Percentiles rank a stretch among this genome's conserved stretches.
These are phyloP conservation scores for Podiceps cristatus DNA, from an alignment of 2,113 vertebrate genomes.

Conservation along the genomic window DNA sequence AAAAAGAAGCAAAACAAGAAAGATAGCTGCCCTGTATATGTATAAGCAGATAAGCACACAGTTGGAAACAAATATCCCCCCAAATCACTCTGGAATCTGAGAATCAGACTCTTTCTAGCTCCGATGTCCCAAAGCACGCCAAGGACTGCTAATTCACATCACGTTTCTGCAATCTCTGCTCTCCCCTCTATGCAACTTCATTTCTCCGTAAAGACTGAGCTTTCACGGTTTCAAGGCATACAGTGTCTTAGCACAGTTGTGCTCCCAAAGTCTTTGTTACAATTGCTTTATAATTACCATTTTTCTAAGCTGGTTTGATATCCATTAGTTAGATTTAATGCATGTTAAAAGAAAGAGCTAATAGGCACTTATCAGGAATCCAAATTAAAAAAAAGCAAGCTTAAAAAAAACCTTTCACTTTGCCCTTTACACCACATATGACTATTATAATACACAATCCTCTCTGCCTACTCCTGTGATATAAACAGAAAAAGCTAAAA, in stretches of 20 bases:
- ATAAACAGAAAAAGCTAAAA: slow-evolving; percentile 20
- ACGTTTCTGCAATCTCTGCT: not conserved
- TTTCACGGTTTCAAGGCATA: not conserved
- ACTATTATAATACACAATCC: slow-evolving; percentile 7
- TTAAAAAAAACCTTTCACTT: not conserved
- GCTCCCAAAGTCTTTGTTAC: slow-evolving; percentile 16
- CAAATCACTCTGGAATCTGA: not conserved
- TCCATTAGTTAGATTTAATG: slow-evolving; percentile 66
- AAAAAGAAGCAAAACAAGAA: not conserved
- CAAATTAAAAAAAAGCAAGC: not conserved
- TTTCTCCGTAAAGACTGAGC: not conserved
- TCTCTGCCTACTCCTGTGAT: not conserved
- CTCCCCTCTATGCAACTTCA: not conserved
- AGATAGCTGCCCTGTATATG: not conserved
- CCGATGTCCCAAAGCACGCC: not conserved
- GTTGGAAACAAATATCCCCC: not conserved
- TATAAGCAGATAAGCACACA: not conserved
- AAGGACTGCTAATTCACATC: not conserved
- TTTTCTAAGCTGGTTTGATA: slow-evolving; percentile 61
- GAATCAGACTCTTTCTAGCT: not conserved
- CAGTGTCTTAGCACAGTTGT: not conserved
- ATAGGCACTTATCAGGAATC: slow-evolving; percentile 53
- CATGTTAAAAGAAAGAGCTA: slow-evolving; percentile 51
- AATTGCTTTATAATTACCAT: slow-evolving; percentile 46
- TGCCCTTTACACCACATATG: slow-evolving; percentile 11